Evolutionary conservation across 1,140 invertebrate species (phyloP).

Genomic region (Alviniconcha marisindica): DNA sequence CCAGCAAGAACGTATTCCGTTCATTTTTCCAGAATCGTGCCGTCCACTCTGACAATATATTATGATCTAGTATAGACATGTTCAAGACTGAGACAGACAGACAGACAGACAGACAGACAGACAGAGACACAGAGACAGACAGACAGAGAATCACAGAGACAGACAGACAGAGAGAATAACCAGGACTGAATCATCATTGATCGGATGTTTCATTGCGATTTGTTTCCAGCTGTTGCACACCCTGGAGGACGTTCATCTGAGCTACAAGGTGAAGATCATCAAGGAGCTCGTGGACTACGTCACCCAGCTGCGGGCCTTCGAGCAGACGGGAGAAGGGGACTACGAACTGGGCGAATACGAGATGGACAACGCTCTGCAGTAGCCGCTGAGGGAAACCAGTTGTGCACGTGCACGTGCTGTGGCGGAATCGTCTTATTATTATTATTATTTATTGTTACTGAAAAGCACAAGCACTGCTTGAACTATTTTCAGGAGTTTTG

Average conservation of each 20-base stretch:
- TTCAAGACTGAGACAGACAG: not conserved
- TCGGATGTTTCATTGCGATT: not conserved
- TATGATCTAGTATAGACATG: not conserved
- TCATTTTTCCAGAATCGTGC: not conserved
- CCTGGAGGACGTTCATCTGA: conserved; percentile 18
- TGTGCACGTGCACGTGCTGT: too few relatives aligned
- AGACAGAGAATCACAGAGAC: too few relatives aligned
- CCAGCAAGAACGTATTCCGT: too few relatives aligned
- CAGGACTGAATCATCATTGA: not conserved
- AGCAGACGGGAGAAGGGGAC: conserved; percentile 3
- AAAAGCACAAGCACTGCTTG: too few relatives aligned
- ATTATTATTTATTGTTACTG: too few relatives aligned
- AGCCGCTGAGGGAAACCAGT: too few relatives aligned
- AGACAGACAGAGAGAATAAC: too few relatives aligned
- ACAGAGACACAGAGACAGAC: not conserved
- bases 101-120: too few relatives aligned
- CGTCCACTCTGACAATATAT: not conserved
- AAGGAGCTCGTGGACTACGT: conserved; percentile 25
- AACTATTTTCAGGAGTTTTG: too few relatives aligned
- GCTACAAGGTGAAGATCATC: conserved; percentile 29
- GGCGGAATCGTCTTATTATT: too few relatives aligned
- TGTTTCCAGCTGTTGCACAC: conserved; percentile 30
- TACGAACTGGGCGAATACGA: conserved; percentile 35
- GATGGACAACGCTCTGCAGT: conserved; percentile 19
- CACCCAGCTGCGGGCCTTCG: conserved; percentile 19